These are phyloP conservation scores for Acanthoscelides obtectus DNA, from an alignment of 2,888 invertebrate species.

Conservation along the genomic window DNA sequence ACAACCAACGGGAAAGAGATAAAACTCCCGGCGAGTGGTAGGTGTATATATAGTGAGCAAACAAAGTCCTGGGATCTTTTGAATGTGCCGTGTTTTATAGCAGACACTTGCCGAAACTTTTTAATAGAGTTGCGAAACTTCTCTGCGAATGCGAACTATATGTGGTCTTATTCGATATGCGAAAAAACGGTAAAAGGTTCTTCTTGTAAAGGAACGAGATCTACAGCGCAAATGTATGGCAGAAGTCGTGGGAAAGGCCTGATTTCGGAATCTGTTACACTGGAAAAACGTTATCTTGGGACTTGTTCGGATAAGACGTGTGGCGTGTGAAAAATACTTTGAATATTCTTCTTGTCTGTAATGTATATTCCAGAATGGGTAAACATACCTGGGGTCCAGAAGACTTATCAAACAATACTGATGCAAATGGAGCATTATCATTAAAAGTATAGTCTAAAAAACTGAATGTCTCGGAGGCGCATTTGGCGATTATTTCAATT, in stretches of 20 bases:
- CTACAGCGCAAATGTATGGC: background rate
- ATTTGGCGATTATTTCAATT: too few species aligned
- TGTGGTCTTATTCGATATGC: background rate
- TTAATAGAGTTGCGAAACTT: background rate
- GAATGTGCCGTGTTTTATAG: conserved; percentile 7
- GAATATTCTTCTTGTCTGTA: too few species aligned
- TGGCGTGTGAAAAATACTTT: background rate
- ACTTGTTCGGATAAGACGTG: background rate
- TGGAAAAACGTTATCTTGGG: background rate
- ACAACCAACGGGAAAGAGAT: background rate
- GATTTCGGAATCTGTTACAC: background rate
- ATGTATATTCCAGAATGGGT: too few species aligned
- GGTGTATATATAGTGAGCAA: conserved; percentile 2
- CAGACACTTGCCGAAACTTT: background rate
- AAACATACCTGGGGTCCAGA: too few species aligned
- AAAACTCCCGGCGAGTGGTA: background rate
- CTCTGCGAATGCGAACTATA: background rate
- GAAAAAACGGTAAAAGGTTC: background rate
- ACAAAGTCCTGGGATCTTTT: conserved; percentile 14
- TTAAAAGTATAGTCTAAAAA: too few species aligned
- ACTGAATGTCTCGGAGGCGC: too few species aligned
- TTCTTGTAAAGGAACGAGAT: background rate
- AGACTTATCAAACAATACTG: too few species aligned
- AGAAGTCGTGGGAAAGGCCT: background rate
- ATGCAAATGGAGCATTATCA: too few species aligned